Base-by-base conservation (phyloP, 2,113 vertebrate genomes). In the Marmota flaviventris region DNA sequence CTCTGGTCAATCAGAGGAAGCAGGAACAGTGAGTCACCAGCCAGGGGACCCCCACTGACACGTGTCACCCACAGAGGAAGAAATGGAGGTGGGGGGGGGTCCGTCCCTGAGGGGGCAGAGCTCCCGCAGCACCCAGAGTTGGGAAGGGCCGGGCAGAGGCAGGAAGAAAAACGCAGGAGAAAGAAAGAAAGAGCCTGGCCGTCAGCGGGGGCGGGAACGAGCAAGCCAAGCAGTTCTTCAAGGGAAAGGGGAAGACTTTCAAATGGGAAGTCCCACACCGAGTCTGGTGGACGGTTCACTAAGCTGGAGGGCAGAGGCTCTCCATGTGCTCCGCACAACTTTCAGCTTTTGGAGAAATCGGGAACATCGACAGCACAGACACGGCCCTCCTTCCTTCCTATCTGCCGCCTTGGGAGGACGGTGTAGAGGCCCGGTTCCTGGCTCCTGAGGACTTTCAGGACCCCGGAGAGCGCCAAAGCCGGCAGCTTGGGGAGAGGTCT, bases 81-180 rank as follows among this genome's bases (percentile, higher is more conserved):
- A 70, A 84, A n/a, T 37, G 67, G 37, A 86, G 34, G 53, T 12
- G 48, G 58, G n/a, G 61, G 1, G 37, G 37, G 6, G 4, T n/a
- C 45, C 45, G 9, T 70, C 53, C 25, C 69, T 83, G 65, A 42
- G 76, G 70, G 27, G 24, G 39, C 27, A 72, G n/a, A 61, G 8
- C 42, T 56, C 90, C 92, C 9, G n/a, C 34, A n/a, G 61, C 16
- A 14, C 75, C 0, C 83, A 53, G 65, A 88, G 70, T 51, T 85
- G 70, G 63, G 56, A 97, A 63, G 51, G 75, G 24, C n/a, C 56
- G 65, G 25, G 53, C 78, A 96, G 56, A 93, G 83, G 20, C 8
- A 37, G 27, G 53, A 34, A 87, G 53, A 92, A 72, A 7, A 48
- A 56, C 8, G 48, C 2, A 37, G 58, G 63, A 86, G 76, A 56